phyloP scores from a whole-genome alignment of 2,113 vertebrate species.

The Pipra filicauda region DNA sequence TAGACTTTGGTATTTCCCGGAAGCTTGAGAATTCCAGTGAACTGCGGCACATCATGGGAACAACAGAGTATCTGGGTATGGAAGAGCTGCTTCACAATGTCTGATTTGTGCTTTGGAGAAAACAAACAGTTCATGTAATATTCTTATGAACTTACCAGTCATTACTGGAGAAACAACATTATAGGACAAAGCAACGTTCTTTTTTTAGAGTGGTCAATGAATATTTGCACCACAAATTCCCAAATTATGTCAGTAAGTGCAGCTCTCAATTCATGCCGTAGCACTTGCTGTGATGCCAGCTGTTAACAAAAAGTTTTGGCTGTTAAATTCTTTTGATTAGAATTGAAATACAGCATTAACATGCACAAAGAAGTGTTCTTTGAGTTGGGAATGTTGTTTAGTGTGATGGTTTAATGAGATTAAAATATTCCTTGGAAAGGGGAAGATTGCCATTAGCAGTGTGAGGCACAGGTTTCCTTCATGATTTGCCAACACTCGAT shows the following conservation, averaged over 20 bases:
- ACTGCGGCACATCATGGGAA: conserved; percentile 93
- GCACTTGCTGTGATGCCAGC: not conserved
- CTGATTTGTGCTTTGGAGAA: not conserved
- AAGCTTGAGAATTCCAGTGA: conserved; percentile 83
- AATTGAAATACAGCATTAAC: not conserved
- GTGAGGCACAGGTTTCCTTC: not conserved
- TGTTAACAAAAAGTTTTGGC: not conserved
- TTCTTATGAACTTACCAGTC: not conserved
- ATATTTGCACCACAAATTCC: not conserved
- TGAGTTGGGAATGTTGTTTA: not conserved
- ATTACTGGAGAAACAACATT: not conserved
- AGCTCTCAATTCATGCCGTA: not conserved
- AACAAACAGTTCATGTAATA: not conserved
- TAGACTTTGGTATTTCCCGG: conserved; percentile 95
- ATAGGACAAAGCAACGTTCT: not conserved
- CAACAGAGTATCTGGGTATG: conserved; percentile 95
- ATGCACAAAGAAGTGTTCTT: not conserved
- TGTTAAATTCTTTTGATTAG: not conserved
- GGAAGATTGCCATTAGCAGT: not conserved
- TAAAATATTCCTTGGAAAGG: not conserved
- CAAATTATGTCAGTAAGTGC: rapidly evolving
- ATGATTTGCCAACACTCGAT: not conserved
- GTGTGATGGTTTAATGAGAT: not conserved
- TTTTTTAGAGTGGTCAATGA: not conserved
- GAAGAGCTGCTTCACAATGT: not conserved